phyloP scores from a whole-genome alignment of 2,113 vertebrate genomes.

The Lipophrys pholis region DNA sequence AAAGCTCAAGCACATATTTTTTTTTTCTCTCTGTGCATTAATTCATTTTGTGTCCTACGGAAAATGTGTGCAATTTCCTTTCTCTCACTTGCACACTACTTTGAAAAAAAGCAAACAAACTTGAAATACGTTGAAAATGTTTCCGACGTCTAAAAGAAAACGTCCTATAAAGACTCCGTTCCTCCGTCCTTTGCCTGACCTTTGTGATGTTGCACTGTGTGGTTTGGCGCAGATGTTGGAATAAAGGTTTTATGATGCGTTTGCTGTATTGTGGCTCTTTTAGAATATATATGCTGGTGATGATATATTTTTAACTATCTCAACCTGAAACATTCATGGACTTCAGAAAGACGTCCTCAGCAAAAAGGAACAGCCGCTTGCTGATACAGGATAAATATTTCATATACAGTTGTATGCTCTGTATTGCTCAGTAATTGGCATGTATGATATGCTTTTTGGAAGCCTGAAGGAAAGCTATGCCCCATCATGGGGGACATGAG shows the following conservation, averaged over 20 bases:
- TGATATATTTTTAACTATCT: neutral
- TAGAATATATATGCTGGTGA: neutral
- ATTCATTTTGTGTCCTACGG: no score
- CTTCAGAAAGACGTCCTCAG: neutral
- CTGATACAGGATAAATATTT: neutral
- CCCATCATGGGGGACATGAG: neutral
- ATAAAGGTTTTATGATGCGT: neutral
- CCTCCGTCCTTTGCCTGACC: neutral
- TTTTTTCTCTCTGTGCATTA: no score
- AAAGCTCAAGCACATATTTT: no score
- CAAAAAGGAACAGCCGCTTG: neutral
- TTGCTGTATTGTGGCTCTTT: neutral
- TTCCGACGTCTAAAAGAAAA: no score
- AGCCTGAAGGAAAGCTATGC: neutral
- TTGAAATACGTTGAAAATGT: no score
- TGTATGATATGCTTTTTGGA: neutral
- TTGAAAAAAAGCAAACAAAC: no score
- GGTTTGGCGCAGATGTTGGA: neutral
- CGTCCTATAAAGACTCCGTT: neutral
- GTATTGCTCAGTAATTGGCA: neutral
- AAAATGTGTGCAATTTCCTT: no score
- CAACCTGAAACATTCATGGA: neutral
- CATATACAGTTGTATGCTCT: neutral
- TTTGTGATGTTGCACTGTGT: neutral
- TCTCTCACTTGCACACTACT: no score